Conservation (phyloP, 2,113 vertebrate species). For the Silurus meridionalis region DNA sequence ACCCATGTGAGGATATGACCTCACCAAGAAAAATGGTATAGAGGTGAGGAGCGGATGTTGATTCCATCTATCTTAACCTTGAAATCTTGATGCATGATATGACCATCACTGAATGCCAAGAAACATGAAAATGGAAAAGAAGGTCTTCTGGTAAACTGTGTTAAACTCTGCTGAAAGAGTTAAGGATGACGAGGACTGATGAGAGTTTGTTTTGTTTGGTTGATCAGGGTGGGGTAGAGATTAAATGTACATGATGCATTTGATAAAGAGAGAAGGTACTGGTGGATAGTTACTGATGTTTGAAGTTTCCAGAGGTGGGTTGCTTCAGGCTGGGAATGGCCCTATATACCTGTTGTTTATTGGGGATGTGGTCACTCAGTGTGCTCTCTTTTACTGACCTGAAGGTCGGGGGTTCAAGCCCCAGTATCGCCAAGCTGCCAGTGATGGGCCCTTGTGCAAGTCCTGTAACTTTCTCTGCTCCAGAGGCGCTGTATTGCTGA, state of each 20-base stretch:
- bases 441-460: too few species aligned
- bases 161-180: neutral
- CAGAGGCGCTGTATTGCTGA: too few species aligned
- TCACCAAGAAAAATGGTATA: neutral
- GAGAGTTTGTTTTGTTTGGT: neutral
- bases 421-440: too few species aligned
- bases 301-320: neutral
- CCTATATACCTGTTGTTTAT: too few species aligned
- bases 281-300: neutral
- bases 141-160: neutral
- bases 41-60: neutral
- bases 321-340: neutral
- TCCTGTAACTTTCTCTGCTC: too few species aligned
- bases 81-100: neutral
- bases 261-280: neutral
- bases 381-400: too few species aligned
- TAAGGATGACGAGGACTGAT: neutral
- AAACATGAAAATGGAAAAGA: neutral
- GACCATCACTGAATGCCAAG: neutral
- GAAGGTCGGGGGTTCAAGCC: too few species aligned
- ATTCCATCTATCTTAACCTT: neutral
- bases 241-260: neutral
- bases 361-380: too few species aligned
- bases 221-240: neutral
- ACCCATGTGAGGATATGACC: neutral